These are phyloP conservation scores for Drosophila mayri DNA, from an alignment of 1,140 invertebrate species.

Conservation along the genomic window DNA sequence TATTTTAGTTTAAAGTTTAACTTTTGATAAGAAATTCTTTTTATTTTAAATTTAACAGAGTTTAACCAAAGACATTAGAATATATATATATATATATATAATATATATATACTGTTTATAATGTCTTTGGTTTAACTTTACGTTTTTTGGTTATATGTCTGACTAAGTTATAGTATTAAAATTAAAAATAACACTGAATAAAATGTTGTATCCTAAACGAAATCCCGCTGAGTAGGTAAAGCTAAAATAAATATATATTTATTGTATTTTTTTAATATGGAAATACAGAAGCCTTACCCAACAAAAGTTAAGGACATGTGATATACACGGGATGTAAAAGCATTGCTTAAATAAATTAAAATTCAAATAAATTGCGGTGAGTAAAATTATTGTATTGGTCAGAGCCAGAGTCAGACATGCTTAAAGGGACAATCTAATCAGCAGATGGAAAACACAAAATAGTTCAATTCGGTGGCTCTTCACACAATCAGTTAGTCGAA, in stretches of 20 bases:
- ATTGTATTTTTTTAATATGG: not conserved
- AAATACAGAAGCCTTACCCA: not conserved
- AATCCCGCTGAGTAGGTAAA: not conserved
- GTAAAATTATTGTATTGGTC: not conserved
- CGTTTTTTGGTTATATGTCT: not conserved
- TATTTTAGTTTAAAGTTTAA: not conserved
- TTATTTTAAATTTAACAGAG: not conserved
- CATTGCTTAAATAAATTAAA: too few species aligned
- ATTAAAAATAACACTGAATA: not conserved
- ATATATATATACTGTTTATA: too few species aligned
- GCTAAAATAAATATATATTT: not conserved
- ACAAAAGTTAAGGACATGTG: too few species aligned
- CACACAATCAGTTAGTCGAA: not conserved
- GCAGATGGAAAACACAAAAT: not conserved
- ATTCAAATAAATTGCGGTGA: not conserved
- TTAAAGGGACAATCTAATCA: conserved; percentile 29
- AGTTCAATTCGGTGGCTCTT: conserved; percentile 2
- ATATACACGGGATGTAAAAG: too few species aligned
- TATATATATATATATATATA: too few species aligned
- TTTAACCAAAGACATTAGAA: too few species aligned
- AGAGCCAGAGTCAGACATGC: not conserved
- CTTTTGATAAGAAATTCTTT: not conserved
- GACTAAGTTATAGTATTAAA: not conserved
- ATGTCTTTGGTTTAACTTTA: too few species aligned
- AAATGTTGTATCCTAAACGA: not conserved